Conservation (phyloP, 2,888 invertebrate species). For the Xestia xanthographa region DNA sequence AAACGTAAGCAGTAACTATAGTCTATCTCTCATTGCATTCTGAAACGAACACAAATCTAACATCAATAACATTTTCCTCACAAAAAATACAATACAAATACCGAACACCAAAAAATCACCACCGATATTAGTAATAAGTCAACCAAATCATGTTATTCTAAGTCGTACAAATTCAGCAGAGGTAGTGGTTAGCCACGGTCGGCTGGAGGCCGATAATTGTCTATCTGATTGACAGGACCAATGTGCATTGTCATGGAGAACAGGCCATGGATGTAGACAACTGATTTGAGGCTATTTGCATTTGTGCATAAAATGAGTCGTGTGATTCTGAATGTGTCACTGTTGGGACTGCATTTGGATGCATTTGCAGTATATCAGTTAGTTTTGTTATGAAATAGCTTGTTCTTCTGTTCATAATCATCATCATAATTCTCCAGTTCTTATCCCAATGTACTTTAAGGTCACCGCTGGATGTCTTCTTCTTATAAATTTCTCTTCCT, state of each 20-base stretch:
- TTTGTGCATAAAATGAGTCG: constrained; percentile 20
- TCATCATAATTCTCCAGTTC: accelerated
- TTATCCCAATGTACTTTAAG: not conserved
- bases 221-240: constrained; percentile 82
- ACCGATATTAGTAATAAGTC: constrained; percentile 22
- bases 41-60: no score
- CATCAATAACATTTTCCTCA: no score
- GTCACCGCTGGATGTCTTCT: not conserved
- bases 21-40: not conserved
- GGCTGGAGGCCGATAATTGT: constrained; percentile 83
- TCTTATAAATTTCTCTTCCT: not conserved
- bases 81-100: no score
- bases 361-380: not conserved
- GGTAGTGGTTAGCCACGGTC: constrained; percentile 81
- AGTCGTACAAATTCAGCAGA: constrained; percentile 76
- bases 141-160: constrained; percentile 62
- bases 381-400: not conserved
- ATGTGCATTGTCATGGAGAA: constrained; percentile 72
- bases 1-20: not conserved
- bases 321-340: constrained; percentile 5
- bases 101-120: constrained; percentile 32
- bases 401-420: not conserved
- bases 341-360: not conserved
- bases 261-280: constrained; percentile 34
- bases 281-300: constrained; percentile 47